phyloP scores from a whole-genome alignment of 2,113 vertebrate species.

The Gopherus flavomarginatus region DNA sequence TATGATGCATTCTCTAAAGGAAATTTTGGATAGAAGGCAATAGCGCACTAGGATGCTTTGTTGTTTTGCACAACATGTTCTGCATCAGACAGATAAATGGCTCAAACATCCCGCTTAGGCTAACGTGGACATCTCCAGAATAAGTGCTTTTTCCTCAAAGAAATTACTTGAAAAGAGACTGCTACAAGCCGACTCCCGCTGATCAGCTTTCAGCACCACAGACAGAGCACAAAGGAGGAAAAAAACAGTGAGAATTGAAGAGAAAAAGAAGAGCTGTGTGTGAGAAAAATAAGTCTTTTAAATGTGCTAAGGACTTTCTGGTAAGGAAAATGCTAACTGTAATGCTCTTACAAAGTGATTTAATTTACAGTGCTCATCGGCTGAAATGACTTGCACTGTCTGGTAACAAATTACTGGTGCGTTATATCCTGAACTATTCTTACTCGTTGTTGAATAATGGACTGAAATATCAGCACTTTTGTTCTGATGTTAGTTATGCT shows the following conservation, averaged over 20 bases:
- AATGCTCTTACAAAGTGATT: not conserved
- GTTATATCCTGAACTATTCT: not conserved
- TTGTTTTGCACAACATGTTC: rapidly evolving
- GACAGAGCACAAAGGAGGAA: rapidly evolving
- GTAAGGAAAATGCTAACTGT: not conserved
- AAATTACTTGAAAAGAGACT: not conserved
- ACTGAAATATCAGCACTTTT: not conserved
- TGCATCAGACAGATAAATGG: not conserved
- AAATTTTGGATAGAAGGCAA: not conserved
- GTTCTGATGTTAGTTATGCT: not conserved
- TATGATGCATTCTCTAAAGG: not conserved
- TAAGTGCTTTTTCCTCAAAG: not conserved
- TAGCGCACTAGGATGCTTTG: rapidly evolving
- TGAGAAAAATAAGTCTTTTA: not conserved
- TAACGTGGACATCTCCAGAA: not conserved
- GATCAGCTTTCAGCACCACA: not conserved
- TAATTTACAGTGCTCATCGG: not conserved
- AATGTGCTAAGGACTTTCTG: rapidly evolving
- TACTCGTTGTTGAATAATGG: not conserved
- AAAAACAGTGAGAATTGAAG: not conserved
- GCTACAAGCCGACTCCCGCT: rapidly evolving
- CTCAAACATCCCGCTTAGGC: not conserved
- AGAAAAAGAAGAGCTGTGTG: rapidly evolving
- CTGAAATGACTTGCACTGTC: not conserved
- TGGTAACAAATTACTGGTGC: not conserved